Conservation (phyloP, 2,113 vertebrate species). For the Hypocryptadius cinnamomeus region DNA sequence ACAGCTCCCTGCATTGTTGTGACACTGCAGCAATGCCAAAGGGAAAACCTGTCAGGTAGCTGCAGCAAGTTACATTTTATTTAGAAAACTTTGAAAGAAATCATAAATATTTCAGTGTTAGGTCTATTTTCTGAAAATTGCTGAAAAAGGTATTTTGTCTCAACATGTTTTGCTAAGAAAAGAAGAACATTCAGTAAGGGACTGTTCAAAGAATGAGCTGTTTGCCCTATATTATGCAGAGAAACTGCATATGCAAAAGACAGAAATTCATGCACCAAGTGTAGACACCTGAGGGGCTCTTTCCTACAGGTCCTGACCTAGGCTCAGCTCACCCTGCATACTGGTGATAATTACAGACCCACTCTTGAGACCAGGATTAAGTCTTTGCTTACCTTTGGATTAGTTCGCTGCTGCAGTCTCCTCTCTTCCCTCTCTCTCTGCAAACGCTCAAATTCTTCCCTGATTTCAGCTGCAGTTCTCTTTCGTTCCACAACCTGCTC, state of each 20-base stretch:
- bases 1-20: neutral
- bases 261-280: neutral
- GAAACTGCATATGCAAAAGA: neutral
- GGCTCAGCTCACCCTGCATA: neutral
- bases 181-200: neutral
- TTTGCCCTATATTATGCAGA: neutral
- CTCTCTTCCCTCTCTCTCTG: conserved; percentile 92
- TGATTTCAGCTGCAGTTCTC: conserved; percentile 90
- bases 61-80: neutral
- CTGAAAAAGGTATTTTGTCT: neutral
- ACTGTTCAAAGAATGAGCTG: neutral
- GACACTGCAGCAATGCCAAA: neutral
- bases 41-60: neutral
- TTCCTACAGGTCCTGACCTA: neutral
- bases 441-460: conserved; percentile 94
- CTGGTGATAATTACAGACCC: neutral
- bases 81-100: neutral
- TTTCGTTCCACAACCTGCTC: conserved; percentile 90
- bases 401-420: conserved; percentile 92
- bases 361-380: neutral
- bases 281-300: no score
- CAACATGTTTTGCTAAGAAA: neutral
- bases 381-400: conserved; percentile 82
- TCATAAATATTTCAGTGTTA: neutral
- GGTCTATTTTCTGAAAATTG: neutral